Evolutionary conservation across 2,888 invertebrate species (phyloP), one percentile per base, ranked within the genome.

Genomic region (Noctua pronuba): DNA sequence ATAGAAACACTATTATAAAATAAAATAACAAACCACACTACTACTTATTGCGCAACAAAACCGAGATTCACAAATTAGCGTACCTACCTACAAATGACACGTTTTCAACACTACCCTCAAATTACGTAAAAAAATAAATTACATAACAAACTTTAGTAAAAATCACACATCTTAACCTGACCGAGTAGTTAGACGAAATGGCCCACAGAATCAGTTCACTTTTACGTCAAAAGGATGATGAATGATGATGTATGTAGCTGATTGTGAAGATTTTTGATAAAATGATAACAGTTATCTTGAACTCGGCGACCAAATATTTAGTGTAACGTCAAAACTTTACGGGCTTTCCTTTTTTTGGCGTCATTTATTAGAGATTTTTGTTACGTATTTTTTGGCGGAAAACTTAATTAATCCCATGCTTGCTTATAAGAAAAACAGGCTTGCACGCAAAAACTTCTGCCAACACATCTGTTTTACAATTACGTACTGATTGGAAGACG

Each of bases 191-290:
- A 91, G 91, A 93, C 92, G 87, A 89, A 93, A 93, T 95, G 94
- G 92, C 90, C 90, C 89, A 90, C 89, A 88, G 87, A 85, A 83
- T 87, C 85, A 84, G 82, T 90, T 89, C 82, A 86, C 87, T 88
- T 86, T 88, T 91, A 91, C 93, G 95, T 94, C 95, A 94, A 95
- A 92, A 92, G 73, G 91, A 92, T 95, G 96, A 96, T 96, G 94
- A 91, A 96, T 94, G 94, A 95, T 96, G 95, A 95, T 95, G 89
- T 92, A 96, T 92, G 91, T 86, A 87, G 90, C 89, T 88, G 92
- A 91, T 92, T 91, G 90, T 89, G 85, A 78, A 91, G 90, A 92
- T 90, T 87, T 79, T 65, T 41, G 65, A 65, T 65, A 65, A 65
- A 65, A 65, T 89, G 93, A 94, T 94, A 95, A 93, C 83, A 76